Base-by-base conservation (phyloP, 2,113 vertebrate genomes). In the Rhinoderma darwinii region DNA sequence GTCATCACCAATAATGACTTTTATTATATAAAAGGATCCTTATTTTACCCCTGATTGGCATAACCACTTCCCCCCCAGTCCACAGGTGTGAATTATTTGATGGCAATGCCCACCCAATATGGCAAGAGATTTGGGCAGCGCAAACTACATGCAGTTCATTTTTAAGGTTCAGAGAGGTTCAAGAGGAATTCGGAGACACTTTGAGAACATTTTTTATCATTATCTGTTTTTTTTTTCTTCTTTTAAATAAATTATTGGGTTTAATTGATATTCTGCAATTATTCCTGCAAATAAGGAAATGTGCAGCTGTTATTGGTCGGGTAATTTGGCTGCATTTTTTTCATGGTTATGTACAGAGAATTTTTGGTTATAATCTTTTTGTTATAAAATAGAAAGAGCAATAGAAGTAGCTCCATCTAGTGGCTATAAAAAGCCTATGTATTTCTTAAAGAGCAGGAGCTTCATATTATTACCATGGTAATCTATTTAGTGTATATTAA, bases 21-120 rank as follows among this genome's bases (percentile, higher is more conserved):
- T 90, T 89, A 92, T 92, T 88, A 89, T 93, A 95, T 95, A 94
- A 94, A 94, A 88, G 93, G 91, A 89, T 93, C 91, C 88, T 94
- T 89, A 91, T 93, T 92, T 90, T 88, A 50, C 22, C 76, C 92
- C 91, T 93, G 93, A 94, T 92, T 92, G 91, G 63, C 88, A 87
- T 79, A 82, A 50, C 83, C 77, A 84, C 83, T 35, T 51, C 84
- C 88, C 86, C 88, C 74, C 18, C 85, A 86, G 84, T 83, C 74
- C 22, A 9, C 90, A 90, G 90, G 85, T 93, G 90, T 15, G 51
- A 20, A 83, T 25, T 86, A 30, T 89, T 89, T 6, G 78, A 89
- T 88, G 90, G 88, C 88, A 90, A 89, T 84, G 87, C 89, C 90
- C 87, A 17, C 88, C 51, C 89, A 61, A 8, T 85, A 89, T 88